Evolutionary conservation across 2,797 vertebrate species (phyloP).

Genomic region (Molossus alvarezi): DNA sequence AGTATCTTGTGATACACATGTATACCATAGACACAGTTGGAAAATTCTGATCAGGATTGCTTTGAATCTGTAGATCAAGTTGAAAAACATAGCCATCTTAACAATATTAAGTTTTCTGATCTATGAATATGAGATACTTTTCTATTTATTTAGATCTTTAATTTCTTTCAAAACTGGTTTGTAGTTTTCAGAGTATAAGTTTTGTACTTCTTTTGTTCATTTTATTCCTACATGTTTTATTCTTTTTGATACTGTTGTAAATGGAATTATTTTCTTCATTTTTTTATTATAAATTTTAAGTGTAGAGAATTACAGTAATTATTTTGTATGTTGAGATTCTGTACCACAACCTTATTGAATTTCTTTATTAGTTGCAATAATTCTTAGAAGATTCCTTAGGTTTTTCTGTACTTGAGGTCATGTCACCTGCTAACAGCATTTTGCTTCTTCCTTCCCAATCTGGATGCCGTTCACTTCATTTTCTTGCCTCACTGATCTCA

Average conservation of each 20-base stretch:
- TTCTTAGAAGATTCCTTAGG: background rate
- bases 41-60: background rate
- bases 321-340: conserved; percentile 5
- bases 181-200: background rate
- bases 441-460: conserved; percentile 26
- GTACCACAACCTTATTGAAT: background rate
- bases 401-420: background rate
- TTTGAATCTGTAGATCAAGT: conserved; percentile 11
- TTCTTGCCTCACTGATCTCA: background rate
- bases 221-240: conserved; percentile 12
- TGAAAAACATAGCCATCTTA: background rate
- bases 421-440: background rate
- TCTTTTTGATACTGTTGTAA: background rate
- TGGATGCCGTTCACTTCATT: background rate
- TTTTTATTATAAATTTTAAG: conserved; percentile 6
- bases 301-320: background rate
- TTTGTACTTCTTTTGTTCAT: conserved; percentile 21
- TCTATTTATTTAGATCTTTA: conserved; percentile 4
- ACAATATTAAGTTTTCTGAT: background rate
- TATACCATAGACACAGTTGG: background rate
- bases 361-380: conserved; percentile 21
- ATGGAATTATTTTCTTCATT: background rate
- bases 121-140: background rate
- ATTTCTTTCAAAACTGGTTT: conserved; percentile 18
- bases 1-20: background rate